A percentile compares a stretch with the other conserved stretches of the same genome.
Conservation (phyloP, 2,113 vertebrate genomes). For the Cyprinodon brontotheroides region DNA sequence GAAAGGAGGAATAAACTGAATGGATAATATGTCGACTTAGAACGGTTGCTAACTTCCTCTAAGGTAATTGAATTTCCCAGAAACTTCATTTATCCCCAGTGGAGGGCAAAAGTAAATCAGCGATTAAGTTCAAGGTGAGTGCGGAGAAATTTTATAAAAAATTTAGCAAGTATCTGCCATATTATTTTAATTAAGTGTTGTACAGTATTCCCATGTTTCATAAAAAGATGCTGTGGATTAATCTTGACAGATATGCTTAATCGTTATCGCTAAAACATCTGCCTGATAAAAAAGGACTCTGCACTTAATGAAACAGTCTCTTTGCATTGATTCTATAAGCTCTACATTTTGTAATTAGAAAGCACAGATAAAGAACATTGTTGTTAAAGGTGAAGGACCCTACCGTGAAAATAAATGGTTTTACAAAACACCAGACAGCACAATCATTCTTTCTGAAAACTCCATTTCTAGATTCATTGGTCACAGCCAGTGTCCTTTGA, state of each 20-base stretch:
- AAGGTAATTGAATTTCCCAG: conserved; percentile 53
- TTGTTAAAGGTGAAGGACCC: neutral
- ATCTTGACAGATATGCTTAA: conserved; percentile 52
- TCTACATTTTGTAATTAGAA: neutral
- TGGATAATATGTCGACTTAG: conserved; percentile 32
- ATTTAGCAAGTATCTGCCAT: conserved; percentile 53
- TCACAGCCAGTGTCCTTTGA: neutral
- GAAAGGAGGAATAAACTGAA: conserved; percentile 38
- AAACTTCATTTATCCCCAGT: conserved; percentile 39
- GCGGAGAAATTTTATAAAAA: conserved; percentile 50
- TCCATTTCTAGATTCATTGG: no score
- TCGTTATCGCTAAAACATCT: conserved; percentile 37
- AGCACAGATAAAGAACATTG: conserved; percentile 1
- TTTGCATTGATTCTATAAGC: conserved; percentile 1
- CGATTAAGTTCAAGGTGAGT: conserved; percentile 64
- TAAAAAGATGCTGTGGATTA: conserved; percentile 37
- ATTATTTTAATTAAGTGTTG: conserved; percentile 56
- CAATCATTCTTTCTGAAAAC: no score
- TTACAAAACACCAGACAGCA: neutral
- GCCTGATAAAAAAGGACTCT: neutral
- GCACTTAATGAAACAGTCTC: neutral
- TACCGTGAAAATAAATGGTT: neutral
- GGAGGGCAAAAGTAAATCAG: conserved; percentile 44
- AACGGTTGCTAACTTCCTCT: conserved; percentile 44
- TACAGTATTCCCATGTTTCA: conserved; percentile 48